Base-by-base conservation (phyloP, 1,140 invertebrate genomes). In the Ceratosolen solmsi region DNA sequence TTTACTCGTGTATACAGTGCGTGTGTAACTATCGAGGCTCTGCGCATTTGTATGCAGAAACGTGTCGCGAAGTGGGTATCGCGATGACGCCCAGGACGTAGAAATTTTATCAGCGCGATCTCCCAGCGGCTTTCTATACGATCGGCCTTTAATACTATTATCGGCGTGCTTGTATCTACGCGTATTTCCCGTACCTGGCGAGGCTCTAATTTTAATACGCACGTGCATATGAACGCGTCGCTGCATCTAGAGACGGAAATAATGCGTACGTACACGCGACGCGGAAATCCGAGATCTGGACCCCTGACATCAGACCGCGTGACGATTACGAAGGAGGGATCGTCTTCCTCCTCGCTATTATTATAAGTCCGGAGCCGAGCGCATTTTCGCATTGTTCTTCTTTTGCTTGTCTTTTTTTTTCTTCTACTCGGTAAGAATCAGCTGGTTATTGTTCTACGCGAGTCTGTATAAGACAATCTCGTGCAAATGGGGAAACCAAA, bases 151-250 rank as follows among this genome's bases (percentile, higher is more conserved):
- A n/a, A 56, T 30, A 17, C 36, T 58, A 54, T 54, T 54, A 54
- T 54, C 58, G 63, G 27, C 30, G 5, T 2, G 63, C 63, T 22
- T 13, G 5, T 5, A 46, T 46, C 41, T 46, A 5, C 41, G 9
- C 20, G 17, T 54, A 54, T 22, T 15, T 54, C 51, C 51, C 51
- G 13, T 46, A 7, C 41, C 41, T 13, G 41, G 71, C 63, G 80
- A 46, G 80, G 68, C 56, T 81, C 73, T 76, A 81, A 76, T 81
- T 81, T 81, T 81, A 81, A 81, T 81, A 60, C 30, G 73, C 20
- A 4, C 58, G 30, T 9, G 56, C 51, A 22, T 54, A 3, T 15
- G 51, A 54, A 15, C 17, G 17, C 51, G 9, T 13, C 41, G 5
- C 72, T 81, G 60, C 36, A 60, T 9, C 72, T 33, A 25, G 72